These are phyloP conservation scores for Emydura subglobosa DNA, from an alignment of 2,113 vertebrate genomes.

Conservation along the genomic window DNA sequence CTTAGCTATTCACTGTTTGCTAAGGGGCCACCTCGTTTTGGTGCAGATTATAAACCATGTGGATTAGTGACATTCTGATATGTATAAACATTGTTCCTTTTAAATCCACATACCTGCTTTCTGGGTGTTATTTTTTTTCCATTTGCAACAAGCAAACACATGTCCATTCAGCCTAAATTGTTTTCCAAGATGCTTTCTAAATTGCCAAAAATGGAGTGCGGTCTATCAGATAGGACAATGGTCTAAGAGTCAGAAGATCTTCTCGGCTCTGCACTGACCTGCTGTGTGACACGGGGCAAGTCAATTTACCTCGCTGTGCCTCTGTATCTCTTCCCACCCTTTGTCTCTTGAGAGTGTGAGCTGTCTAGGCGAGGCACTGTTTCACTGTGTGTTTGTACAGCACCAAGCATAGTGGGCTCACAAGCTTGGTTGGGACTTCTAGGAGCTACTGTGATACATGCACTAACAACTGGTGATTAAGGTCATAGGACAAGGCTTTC, in stretches of 20 bases:
- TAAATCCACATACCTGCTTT: not conserved
- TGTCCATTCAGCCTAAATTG: not conserved
- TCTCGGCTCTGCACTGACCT: not conserved
- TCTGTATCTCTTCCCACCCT: not conserved
- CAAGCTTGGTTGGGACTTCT: not conserved
- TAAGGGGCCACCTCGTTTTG: not conserved
- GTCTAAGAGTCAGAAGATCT: not conserved
- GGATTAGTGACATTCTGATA: fast-evolving
- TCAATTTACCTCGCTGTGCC: not conserved
- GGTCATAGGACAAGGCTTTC: not conserved
- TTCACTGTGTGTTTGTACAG: not conserved
- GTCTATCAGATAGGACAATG: not conserved
- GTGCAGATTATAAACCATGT: not conserved
- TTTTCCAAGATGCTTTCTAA: not conserved
- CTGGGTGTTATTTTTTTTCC: not conserved
- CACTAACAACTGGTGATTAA: not conserved
- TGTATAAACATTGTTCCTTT: not conserved
- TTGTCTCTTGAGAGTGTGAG: not conserved
- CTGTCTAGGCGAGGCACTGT: not conserved
- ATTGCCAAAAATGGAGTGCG: not conserved
- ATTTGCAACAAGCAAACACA: not conserved
- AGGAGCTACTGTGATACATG: not conserved
- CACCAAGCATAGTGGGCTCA: not conserved
- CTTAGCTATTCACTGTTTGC: fast-evolving
- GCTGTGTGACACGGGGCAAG: not conserved